Conservation (phyloP, 2,797 vertebrate genomes). For the Natrix natrix region DNA sequence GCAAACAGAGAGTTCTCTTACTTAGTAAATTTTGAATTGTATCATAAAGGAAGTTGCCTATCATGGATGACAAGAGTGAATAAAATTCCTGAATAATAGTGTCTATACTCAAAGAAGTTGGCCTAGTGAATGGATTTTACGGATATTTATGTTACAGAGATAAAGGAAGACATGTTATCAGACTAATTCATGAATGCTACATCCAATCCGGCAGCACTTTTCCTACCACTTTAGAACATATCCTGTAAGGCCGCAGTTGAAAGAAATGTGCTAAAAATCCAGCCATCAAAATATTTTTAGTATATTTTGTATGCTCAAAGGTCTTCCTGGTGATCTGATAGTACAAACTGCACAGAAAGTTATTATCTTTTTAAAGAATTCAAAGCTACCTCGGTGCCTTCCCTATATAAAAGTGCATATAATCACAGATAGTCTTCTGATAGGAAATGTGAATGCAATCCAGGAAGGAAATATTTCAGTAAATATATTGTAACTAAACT, state of each 20-base stretch:
- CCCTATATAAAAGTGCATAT: slow-evolving; percentile 24
- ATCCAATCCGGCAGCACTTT: background rate
- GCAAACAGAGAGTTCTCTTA: background rate
- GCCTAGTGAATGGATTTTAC: background rate
- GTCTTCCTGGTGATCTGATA: slow-evolving; percentile 23
- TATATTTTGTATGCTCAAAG: slow-evolving; percentile 34
- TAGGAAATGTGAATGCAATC: slow-evolving; percentile 19
- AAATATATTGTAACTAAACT: slow-evolving; percentile 36
- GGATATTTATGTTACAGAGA: background rate
- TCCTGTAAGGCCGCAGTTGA: slow-evolving; percentile 43
- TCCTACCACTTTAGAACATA: slow-evolving; percentile 50
- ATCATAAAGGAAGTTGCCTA: background rate
- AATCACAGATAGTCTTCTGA: slow-evolving; percentile 27
- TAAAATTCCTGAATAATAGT: background rate
- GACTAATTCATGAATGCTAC: background rate
- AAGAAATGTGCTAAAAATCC: slow-evolving; percentile 40
- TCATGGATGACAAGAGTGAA: background rate
- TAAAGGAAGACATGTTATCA: background rate
- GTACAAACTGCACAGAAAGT: slow-evolving; percentile 36
- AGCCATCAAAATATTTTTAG: slow-evolving; percentile 39
- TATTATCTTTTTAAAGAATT: slow-evolving; percentile 10
- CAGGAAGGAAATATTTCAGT: slow-evolving; percentile 33
- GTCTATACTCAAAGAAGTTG: background rate
- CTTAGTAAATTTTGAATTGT: background rate
- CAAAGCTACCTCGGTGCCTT: slow-evolving; percentile 4